Percentiles rank a stretch among this genome's conserved stretches.
Conservation (phyloP, 2,113 vertebrate species). For the Heterocephalus glaber region DNA sequence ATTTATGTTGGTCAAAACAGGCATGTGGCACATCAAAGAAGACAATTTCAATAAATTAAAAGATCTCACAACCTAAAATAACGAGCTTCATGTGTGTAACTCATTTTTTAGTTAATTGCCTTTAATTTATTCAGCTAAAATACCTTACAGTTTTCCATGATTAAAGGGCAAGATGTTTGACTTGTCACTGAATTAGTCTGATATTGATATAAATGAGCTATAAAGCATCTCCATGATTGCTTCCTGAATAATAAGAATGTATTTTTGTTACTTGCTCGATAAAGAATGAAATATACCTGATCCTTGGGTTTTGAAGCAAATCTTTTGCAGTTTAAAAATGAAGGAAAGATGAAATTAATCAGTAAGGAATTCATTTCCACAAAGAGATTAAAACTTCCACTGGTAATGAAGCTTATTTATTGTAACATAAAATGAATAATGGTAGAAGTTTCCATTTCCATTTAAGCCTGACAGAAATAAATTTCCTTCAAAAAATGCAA, state of each 20-base stretch:
- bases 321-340: constrained; percentile 67
- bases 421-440: constrained; percentile 57
- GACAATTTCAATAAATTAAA: constrained; percentile 72
- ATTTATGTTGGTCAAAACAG: constrained; percentile 59
- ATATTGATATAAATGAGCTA: constrained; percentile 83
- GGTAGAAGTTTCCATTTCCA: background rate
- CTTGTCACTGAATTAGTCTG: constrained; percentile 83
- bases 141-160: constrained; percentile 80
- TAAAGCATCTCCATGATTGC: constrained; percentile 78
- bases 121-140: constrained; percentile 84
- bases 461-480: constrained; percentile 59
- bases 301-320: constrained; percentile 67
- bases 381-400: constrained; percentile 56
- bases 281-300: constrained; percentile 79
- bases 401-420: constrained; percentile 71
- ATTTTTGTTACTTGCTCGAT: constrained; percentile 79
- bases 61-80: constrained; percentile 82
- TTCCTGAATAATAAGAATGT: constrained; percentile 80
- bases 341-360: constrained; percentile 77
- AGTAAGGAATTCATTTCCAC: constrained; percentile 59
- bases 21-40: constrained; percentile 77
- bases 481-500: constrained; percentile 19
- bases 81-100: constrained; percentile 82
- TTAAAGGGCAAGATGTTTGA: constrained; percentile 84
- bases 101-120: constrained; percentile 82